These are phyloP conservation scores for Monochamus alternatus DNA, from an alignment of 2,888 invertebrate species.

Conservation along the genomic window DNA sequence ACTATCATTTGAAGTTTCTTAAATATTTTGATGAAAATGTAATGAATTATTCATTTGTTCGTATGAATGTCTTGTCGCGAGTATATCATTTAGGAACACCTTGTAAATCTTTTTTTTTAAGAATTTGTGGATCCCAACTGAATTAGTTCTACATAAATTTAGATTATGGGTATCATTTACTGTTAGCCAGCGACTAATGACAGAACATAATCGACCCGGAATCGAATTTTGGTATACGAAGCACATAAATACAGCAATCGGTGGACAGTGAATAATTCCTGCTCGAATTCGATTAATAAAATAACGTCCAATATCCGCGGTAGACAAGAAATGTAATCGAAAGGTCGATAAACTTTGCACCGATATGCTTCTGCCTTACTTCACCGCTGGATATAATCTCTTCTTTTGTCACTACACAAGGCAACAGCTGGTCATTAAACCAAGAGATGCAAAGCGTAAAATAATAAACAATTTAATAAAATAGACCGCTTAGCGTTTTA, in stretches of 20 bases:
- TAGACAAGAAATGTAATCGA: conserved; percentile 8
- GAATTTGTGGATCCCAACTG: too few species aligned
- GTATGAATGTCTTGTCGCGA: too few species aligned
- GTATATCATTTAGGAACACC: too few species aligned
- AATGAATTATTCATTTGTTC: too few species aligned
- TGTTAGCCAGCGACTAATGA: not conserved
- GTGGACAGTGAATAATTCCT: conserved; percentile 7
- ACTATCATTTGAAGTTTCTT: too few species aligned
- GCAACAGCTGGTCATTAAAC: conserved; percentile 13
- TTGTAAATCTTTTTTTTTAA: too few species aligned
- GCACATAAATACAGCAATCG: conserved; percentile 1
- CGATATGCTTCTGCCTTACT: not conserved
- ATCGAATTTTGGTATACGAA: not conserved
- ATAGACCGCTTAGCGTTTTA: not conserved
- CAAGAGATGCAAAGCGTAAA: not conserved
- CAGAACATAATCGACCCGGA: not conserved
- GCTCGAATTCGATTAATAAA: conserved; percentile 11
- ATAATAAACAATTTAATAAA: conserved; percentile 14
- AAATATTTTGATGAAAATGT: too few species aligned
- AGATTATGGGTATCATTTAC: not conserved
- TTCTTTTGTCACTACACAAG: conserved; percentile 1
- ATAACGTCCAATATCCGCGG: conserved; percentile 6
- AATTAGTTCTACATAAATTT: too few species aligned
- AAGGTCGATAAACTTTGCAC: conserved; percentile 24
- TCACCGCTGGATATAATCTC: not conserved